These are phyloP conservation scores for Eretmocerus hayati DNA, from an alignment of 2,888 invertebrate species.

Conservation along the genomic window DNA sequence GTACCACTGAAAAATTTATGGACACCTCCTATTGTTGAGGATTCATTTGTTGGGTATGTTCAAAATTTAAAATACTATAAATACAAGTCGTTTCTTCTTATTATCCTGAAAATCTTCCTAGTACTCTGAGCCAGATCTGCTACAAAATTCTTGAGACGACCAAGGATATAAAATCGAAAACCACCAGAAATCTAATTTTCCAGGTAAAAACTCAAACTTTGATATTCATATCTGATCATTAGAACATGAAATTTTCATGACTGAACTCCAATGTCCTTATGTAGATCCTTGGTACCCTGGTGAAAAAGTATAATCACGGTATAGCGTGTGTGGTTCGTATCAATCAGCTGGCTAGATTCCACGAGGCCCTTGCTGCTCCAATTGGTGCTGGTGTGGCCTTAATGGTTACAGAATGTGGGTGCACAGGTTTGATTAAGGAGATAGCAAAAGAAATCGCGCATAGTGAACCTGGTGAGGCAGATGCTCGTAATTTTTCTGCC, in stretches of 20 bases:
- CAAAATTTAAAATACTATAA: background rate
- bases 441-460: constrained; percentile 69
- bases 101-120: constrained; percentile 54
- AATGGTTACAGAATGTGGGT: constrained; percentile 60
- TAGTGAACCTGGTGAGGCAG: constrained; percentile 54
- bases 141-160: constrained; percentile 64
- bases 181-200: constrained; percentile 59
- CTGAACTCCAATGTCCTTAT: constrained; percentile 2
- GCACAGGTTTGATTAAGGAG: constrained; percentile 64
- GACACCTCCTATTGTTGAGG: constrained; percentile 77
- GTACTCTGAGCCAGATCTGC: constrained; percentile 66
- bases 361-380: constrained; percentile 64
- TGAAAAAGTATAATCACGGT: constrained; percentile 79
- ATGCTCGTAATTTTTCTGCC: constrained; percentile 40
- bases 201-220: constrained; percentile 32
- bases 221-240: background rate
- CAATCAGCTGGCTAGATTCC: constrained; percentile 62
- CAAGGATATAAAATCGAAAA: constrained; percentile 56
- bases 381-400: constrained; percentile 66
- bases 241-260: background rate
- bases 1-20: constrained; percentile 68
- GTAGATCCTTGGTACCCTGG: constrained; percentile 71
- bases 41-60: constrained; percentile 73
- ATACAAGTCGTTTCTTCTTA: background rate
- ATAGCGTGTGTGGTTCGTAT: constrained; percentile 68